A percentile compares a stretch with the other conserved stretches of the same genome.
Conservation (phyloP, 2,888 invertebrate species). For the Timema cristinae region DNA sequence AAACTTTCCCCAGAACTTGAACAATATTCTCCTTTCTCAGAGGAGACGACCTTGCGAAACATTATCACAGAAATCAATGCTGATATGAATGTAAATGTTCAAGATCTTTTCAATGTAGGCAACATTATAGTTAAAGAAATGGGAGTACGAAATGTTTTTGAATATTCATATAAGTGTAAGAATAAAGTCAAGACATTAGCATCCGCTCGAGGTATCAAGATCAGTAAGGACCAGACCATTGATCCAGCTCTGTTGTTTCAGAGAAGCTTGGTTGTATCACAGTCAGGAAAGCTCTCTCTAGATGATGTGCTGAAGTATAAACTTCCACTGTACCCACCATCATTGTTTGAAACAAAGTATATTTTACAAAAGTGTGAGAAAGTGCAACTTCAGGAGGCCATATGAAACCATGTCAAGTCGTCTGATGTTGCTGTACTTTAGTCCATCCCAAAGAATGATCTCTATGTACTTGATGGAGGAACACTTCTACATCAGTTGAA, state of each 20-base stretch:
- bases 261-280: neutral
- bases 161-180: neutral
- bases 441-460: no score
- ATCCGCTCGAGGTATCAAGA: neutral
- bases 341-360: neutral
- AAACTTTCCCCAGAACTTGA: neutral
- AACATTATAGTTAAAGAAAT: neutral
- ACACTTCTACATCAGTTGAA: no score
- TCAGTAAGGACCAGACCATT: neutral
- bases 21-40: neutral
- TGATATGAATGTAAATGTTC: neutral
- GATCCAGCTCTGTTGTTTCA: constrained; percentile 1
- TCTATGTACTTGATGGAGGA: no score
- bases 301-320: neutral
- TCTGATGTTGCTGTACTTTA: no score
- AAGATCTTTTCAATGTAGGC: neutral
- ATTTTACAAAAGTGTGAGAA: neutral
- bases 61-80: neutral
- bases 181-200: neutral
- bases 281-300: neutral
- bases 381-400: neutral
- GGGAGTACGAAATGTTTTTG: neutral
- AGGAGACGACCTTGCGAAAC: neutral
- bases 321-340: neutral
- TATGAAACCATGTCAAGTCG: neutral